phyloP scores from a whole-genome alignment of 2,797 vertebrate species.

The Epinephelus malabaricus region DNA sequence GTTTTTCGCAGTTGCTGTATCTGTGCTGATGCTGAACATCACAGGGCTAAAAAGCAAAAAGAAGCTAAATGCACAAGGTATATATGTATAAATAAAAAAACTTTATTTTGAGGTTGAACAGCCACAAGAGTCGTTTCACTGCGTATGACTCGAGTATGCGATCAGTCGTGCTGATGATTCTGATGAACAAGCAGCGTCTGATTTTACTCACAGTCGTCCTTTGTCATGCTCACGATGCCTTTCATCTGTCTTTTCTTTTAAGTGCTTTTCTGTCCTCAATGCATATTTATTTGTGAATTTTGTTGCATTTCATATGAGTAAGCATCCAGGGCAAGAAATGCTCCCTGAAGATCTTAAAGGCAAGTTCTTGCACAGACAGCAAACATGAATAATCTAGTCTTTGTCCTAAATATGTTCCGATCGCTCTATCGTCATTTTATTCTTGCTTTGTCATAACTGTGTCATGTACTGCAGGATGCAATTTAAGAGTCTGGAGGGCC shows the following conservation, averaged over 20 bases:
- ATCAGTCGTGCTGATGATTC: conserved; percentile 30
- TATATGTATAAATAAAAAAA: conserved; percentile 20
- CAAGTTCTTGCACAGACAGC: conserved; percentile 16
- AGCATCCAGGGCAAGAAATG: conserved; percentile 7
- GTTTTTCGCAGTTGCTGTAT: conserved; percentile 60
- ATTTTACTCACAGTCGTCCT: conserved; percentile 36
- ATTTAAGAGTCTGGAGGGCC: neutral
- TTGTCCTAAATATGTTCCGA: conserved; percentile 11
- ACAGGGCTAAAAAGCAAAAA: conserved; percentile 57
- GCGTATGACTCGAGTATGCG: conserved; percentile 22
- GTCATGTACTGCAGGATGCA: neutral
- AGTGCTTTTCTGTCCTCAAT: conserved; percentile 7
- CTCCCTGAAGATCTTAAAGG: conserved; percentile 7
- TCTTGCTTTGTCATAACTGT: conserved; percentile 19
- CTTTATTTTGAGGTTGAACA: conserved; percentile 37
- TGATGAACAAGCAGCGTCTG: conserved; percentile 17
- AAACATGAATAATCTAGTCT: conserved; percentile 15
- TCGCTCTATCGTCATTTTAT: neutral
- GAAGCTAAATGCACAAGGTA: conserved; percentile 33
- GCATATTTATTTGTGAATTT: conserved; percentile 30
- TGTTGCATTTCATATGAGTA: conserved; percentile 35
- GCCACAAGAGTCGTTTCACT: conserved; percentile 40
- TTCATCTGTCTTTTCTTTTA: conserved; percentile 10
- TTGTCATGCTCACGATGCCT: conserved; percentile 45
- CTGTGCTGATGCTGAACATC: conserved; percentile 60